Evolutionary conservation across 2,797 vertebrate species (phyloP).

Genomic region (Tolypeutes matacus): DNA sequence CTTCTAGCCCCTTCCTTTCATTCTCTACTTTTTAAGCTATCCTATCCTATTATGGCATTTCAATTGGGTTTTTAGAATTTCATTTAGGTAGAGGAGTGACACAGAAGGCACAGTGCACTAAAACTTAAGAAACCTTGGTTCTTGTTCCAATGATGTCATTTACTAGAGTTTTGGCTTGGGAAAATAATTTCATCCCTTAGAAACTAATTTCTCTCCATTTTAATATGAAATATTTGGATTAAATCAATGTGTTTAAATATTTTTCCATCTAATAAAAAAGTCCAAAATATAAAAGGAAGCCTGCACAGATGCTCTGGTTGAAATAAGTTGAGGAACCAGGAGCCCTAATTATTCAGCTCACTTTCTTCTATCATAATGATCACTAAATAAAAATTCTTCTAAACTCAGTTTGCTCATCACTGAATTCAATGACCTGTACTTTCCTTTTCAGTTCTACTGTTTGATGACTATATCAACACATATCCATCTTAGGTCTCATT

Average conservation of each 20-base stretch:
- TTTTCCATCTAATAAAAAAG: background rate
- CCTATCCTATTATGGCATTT: background rate
- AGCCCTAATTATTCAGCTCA: background rate
- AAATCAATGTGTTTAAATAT: background rate
- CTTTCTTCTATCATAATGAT: background rate
- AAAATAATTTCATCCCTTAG: background rate
- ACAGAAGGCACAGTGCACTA: background rate
- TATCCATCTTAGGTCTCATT: background rate
- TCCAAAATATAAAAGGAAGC: background rate
- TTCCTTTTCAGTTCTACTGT: background rate
- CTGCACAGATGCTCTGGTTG: background rate
- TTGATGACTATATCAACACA: background rate
- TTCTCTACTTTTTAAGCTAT: background rate
- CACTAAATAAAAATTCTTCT: background rate
- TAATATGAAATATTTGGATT: background rate
- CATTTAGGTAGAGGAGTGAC: background rate
- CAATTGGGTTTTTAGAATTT: background rate
- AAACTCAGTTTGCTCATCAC: constrained; percentile 8
- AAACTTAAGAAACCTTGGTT: background rate
- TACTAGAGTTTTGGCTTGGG: background rate
- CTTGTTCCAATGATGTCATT: background rate
- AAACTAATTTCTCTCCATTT: background rate
- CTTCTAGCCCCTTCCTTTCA: background rate
- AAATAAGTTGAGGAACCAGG: background rate
- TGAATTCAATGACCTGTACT: background rate